Evolutionary conservation across 1,140 invertebrate species (phyloP), one percentile per base, ranked within the genome.

Genomic region (Druon quercuslanigerum): DNA sequence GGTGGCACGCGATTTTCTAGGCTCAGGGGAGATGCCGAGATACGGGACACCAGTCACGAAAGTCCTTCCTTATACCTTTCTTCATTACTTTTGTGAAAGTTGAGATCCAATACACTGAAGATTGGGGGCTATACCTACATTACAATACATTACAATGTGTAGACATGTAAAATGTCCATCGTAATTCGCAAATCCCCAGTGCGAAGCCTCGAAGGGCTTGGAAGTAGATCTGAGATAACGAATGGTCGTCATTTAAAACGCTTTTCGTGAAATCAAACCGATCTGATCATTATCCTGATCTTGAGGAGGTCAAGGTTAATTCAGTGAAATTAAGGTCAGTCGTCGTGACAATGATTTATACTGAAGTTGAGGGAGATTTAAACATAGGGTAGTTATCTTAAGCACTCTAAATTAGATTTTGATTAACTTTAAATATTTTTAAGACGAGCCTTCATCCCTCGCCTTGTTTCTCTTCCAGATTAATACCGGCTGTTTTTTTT

Each of bases 1-100:
- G 71, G 76, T 77, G 76, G 76, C 76, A 77, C 76, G 76, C 76
- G 76, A 77, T 77, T 52, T 77, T 77, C 60, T 77, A 73, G 76
- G 46, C 71, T 71, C 76, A 71, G 50, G 51, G 33, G 54, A 73
- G 76, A 77, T 77, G 76, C 73, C 76, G 76, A 77, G 76, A 77
- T 77, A 77, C 71, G 71, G 60, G 60, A 77, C 51, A 56, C 70
- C 76, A 73, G 76, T 77, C 76, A 77, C 76, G 76, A 77, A 77
- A 72, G 52, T 66, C 57, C 57, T 66, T 25, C 57, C 20, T 66
- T 66, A 33, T 66, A 25, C 57, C 57, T 33, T 66, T 66, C 20
- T 66, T 66, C 57, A 66, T 66, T 66, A 14, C 13, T 66, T 66
- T 66, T 66, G 60, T 66, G 33, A 16, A 66, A 40, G 14, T 66